A percentile compares a stretch with the other conserved stretches of the same genome.
Conservation (phyloP, 1,140 invertebrate genomes). For the Macrobrachium rosenbergii region DNA sequence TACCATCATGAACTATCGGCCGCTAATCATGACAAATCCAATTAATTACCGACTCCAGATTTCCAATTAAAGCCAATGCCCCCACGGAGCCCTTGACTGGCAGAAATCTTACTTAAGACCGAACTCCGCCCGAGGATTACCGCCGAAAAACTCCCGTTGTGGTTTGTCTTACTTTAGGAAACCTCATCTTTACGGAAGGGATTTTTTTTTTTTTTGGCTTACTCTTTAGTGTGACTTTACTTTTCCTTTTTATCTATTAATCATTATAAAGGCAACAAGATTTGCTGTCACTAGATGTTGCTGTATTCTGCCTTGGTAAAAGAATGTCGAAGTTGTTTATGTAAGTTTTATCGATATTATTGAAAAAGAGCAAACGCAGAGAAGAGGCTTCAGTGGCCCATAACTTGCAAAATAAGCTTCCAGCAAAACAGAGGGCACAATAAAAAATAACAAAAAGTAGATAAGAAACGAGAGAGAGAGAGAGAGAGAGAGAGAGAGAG, state of each 20-base stretch:
- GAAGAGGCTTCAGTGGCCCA: background rate
- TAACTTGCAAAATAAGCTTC: background rate
- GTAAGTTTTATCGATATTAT: no score
- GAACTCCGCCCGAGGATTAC: conserved; percentile 46
- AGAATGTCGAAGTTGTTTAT: no score
- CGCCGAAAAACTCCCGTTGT: conserved; percentile 33
- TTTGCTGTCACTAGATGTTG: no score
- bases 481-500: conserved; percentile 12
- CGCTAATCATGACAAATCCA: conserved; percentile 64
- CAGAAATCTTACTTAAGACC: conserved; percentile 61
- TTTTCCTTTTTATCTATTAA: background rate
- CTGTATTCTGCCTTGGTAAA: no score
- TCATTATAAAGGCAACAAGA: background rate
- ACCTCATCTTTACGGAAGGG: background rate
- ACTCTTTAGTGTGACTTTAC: background rate
- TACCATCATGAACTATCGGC: conserved; percentile 50
- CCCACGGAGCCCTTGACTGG: conserved; percentile 52
- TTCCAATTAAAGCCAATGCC: conserved; percentile 63
- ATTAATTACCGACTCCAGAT: conserved; percentile 64
- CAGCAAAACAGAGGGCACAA: background rate
- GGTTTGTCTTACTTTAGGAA: conserved; percentile 51
- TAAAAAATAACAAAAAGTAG: background rate
- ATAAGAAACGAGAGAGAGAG: background rate
- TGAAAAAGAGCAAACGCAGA: no score
- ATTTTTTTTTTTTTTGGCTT: background rate